Conservation (phyloP, 2,797 vertebrate genomes). For the Cygnus olor region DNA sequence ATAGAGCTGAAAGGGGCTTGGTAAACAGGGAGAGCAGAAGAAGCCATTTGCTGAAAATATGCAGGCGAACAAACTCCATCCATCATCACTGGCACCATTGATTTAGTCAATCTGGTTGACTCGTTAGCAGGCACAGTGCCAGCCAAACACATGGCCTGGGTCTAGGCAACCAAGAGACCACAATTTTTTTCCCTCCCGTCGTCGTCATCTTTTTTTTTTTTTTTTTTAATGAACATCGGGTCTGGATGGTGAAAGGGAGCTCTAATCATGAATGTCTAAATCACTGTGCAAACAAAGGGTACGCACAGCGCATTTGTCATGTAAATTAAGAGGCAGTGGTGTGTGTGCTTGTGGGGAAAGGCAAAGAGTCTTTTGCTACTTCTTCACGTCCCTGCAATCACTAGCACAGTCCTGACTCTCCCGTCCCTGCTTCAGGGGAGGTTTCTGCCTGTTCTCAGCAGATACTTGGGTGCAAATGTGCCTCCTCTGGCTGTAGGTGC, state of each 20-base stretch:
- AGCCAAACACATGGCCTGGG: slow-evolving; percentile 66
- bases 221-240: slow-evolving; percentile 17
- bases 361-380: slow-evolving; percentile 34
- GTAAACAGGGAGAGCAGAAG: slow-evolving; percentile 15
- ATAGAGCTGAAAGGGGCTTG: neutral
- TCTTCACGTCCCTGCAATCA: neutral
- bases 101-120: slow-evolving; percentile 64
- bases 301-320: slow-evolving; percentile 58
- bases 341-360: slow-evolving; percentile 11
- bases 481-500: neutral
- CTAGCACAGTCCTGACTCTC: neutral
- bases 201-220: neutral
- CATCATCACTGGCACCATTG: slow-evolving; percentile 62
- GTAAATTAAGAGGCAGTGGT: slow-evolving; percentile 58
- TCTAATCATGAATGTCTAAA: slow-evolving; percentile 57
- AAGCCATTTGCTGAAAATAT: slow-evolving; percentile 50
- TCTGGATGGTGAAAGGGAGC: slow-evolving; percentile 43
- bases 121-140: slow-evolving; percentile 61
- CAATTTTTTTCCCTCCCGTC: neutral
- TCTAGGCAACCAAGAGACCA: slow-evolving; percentile 62
- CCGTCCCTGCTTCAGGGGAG: neutral
- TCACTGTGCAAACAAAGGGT: slow-evolving; percentile 61
- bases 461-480: neutral
- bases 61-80: slow-evolving; percentile 53
- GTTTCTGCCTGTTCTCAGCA: neutral